Evolutionary conservation across 2,113 vertebrate genomes (phyloP), one percentile per base, ranked within the genome.

Genomic region (Nesogale talazaci): DNA sequence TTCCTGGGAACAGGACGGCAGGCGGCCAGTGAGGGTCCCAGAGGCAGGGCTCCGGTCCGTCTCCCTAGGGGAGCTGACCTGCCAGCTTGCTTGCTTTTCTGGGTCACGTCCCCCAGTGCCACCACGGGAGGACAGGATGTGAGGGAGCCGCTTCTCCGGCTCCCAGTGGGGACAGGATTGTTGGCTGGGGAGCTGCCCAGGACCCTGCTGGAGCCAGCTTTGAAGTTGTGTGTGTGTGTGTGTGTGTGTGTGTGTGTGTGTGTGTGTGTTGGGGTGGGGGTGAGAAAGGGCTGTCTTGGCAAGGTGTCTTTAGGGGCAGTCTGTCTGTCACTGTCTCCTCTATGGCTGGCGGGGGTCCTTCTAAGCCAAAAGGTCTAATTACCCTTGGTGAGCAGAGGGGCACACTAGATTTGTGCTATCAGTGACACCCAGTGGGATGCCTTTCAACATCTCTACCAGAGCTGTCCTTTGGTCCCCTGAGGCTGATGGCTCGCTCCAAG

Each of bases 31-130:
- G 65, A 61, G n/a, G 89, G 74, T 82, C 59, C 77, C 16, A 0
- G 23, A 81, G 25, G 14, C 85, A 67, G 72, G 77, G 27, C 15
- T 82, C n/a, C 22, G 1, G 4, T n/a, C 31, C n/a, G 67, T 27
- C 16, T 92, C 81, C 81, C 63, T 25, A 1, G 91, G 34, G 89
- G 46, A 92, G 65, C 93, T 94, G 89, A 92, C 91, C 61, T 27
- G 57, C 86, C 75, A 67, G 79, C 63, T 83, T 67, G 79, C 63
- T 83, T 67, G 56, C 27, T 56, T 97, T 96, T 97, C 96, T 97
- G 94, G 96, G 96, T 95, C 94, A 94, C 1, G 75, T 95, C 94
- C 74, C 82, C 46, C 27, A 63, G 91, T 95, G 59, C 81, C 34
- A 25, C 38, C 20, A 61, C 6, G 59, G 22, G 67, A 74, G 5